These are phyloP conservation scores for Actinia equina DNA, from an alignment of 64 coral and sea anemone genomes.

Conservation along the genomic window DNA sequence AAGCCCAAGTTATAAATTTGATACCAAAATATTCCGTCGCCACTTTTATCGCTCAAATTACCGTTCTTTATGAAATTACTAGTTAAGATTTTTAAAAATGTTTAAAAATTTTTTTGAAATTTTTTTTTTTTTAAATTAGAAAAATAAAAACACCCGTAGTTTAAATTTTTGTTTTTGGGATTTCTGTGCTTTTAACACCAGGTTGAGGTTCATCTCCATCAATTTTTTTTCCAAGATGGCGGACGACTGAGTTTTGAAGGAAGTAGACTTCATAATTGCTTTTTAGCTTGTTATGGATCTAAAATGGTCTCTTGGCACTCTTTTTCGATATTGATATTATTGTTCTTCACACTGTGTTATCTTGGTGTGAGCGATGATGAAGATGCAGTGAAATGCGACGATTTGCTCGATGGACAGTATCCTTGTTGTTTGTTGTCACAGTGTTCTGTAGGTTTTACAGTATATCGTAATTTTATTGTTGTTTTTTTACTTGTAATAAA, in stretches of 20 bases:
- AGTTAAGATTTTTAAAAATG: too few species aligned
- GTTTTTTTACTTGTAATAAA: not conserved
- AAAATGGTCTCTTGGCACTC: slow-evolving; percentile 10
- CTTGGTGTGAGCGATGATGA: not conserved
- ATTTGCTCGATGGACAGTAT: slow-evolving; percentile 85
- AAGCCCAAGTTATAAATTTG: not conserved
- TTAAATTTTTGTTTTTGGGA: not conserved
- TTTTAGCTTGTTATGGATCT: slow-evolving; percentile 23
- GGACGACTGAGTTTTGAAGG: not conserved
- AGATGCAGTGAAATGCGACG: slow-evolving; percentile 29
- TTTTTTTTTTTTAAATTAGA: too few species aligned
- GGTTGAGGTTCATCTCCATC: not conserved
- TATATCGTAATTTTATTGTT: not conserved
- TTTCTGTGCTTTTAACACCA: not conserved
- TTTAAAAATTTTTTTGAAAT: too few species aligned
- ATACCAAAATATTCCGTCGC: too few species aligned
- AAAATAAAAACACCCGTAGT: too few species aligned
- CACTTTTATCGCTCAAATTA: too few species aligned
- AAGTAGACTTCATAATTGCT: not conserved
- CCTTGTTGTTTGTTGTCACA: slow-evolving; percentile 27
- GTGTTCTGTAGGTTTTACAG: too few species aligned
- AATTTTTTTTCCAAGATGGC: slow-evolving; percentile 28
- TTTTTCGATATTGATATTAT: slow-evolving; percentile 21
- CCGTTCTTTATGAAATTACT: too few species aligned
- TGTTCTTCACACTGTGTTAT: slow-evolving; percentile 16